A percentile compares a stretch with the other conserved stretches of the same genome.
Conservation (phyloP, 1,140 invertebrate species). For the Nephotettix cincticeps region DNA sequence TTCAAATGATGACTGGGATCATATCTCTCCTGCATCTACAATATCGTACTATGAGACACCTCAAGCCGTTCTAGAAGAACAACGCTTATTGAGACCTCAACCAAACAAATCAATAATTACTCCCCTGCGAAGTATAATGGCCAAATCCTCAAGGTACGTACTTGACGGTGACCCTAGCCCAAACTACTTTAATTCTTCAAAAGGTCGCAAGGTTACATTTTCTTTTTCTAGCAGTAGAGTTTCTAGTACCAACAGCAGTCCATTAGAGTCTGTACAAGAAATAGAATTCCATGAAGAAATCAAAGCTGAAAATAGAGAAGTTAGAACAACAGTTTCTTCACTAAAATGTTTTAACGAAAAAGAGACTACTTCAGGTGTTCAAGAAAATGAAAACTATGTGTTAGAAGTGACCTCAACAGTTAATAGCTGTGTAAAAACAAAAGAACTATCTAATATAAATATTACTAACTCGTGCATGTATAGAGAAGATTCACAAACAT, state of each 20-base stretch:
- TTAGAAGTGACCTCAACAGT: no score
- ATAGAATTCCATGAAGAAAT: neutral
- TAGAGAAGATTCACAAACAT: no score
- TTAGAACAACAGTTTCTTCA: no score
- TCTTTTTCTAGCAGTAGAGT: neutral
- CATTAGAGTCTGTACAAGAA: neutral
- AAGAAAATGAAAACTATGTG: no score
- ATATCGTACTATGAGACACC: neutral
- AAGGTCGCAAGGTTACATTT: neutral
- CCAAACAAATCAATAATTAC: neutral
- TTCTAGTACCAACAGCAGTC: neutral
- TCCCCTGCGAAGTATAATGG: neutral
- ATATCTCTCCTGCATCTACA: neutral
- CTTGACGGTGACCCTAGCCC: neutral
- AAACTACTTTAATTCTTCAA: neutral
- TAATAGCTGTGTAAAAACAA: no score
- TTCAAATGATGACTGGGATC: neutral
- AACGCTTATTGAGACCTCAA: neutral
- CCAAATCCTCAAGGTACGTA: neutral
- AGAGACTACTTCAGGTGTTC: no score
- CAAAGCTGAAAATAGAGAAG: neutral
- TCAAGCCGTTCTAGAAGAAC: neutral
- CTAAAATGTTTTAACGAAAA: no score
- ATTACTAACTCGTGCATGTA: no score
- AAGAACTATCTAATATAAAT: no score